phyloP scores from a whole-genome alignment of 2,113 vertebrate genomes.

The Poeciliopsis prolifica region DNA sequence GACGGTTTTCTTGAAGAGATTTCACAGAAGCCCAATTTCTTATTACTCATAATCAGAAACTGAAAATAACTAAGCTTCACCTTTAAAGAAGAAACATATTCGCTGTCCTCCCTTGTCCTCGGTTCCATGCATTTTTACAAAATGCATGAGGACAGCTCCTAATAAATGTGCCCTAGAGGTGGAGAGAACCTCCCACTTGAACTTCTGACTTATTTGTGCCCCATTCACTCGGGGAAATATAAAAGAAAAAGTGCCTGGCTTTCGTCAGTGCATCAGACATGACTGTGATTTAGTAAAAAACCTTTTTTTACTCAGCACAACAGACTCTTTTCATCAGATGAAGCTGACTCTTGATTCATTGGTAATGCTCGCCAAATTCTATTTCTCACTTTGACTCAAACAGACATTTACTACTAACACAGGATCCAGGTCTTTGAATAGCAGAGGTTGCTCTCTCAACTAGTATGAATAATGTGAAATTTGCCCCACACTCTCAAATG shows the following conservation, averaged over 20 bases:
- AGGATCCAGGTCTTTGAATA: background rate
- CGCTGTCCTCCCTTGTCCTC: background rate
- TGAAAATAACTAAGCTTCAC: background rate
- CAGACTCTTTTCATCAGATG: background rate
- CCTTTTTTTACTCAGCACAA: conserved; percentile 8
- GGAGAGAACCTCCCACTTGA: conserved; percentile 1
- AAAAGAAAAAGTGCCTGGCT: conserved; percentile 1
- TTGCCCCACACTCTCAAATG: background rate
- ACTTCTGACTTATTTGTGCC: conserved; percentile 12
- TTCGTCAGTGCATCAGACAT: conserved; percentile 3
- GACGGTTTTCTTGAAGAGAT: background rate
- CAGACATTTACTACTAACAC: conserved; percentile 6
- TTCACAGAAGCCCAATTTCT: background rate
- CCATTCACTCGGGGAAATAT: background rate
- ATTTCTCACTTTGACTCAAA: conserved; percentile 5
- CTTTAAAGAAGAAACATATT: background rate
- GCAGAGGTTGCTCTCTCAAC: background rate
- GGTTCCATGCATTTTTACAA: background rate
- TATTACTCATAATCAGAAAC: background rate
- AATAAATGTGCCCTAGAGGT: background rate
- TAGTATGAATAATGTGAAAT: conserved; percentile 12
- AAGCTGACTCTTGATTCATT: conserved; percentile 13
- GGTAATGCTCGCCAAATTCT: conserved; percentile 7
- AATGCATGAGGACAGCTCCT: background rate
- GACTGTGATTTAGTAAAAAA: background rate